Percentiles rank a stretch among this genome's conserved stretches.
Conservation (phyloP, 2,797 vertebrate species). For the Enteromius thamalakanensis region DNA sequence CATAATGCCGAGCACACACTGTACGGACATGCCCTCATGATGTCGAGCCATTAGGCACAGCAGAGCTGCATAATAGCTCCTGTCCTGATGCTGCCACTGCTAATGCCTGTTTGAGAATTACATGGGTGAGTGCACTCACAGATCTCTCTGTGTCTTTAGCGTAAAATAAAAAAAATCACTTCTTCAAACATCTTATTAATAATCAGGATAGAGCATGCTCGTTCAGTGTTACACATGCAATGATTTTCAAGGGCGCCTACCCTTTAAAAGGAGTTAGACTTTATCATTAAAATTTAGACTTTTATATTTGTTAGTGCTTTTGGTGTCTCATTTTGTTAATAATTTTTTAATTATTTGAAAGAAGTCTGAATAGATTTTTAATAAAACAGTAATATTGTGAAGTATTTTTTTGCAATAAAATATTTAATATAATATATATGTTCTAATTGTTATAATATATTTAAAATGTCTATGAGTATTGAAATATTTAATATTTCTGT, state of each 20-base stretch:
- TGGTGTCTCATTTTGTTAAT: background rate
- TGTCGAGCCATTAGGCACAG: constrained; percentile 56
- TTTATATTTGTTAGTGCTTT: background rate
- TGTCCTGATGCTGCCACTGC: constrained; percentile 27
- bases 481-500: too few relatives aligned
- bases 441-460: too few relatives aligned
- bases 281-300: background rate
- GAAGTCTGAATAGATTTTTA: too few relatives aligned
- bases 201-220: background rate
- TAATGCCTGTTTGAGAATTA: constrained; percentile 35
- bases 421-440: too few relatives aligned
- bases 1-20: constrained; percentile 54
- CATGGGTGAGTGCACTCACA: background rate
- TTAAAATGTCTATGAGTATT: too few relatives aligned
- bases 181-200: background rate
- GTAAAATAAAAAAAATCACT: background rate
- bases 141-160: constrained; percentile 13
- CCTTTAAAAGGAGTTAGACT: background rate
- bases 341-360: background rate
- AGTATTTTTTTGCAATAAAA: too few relatives aligned
- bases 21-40: constrained; percentile 52
- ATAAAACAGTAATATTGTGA: background rate
- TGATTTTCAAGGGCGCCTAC: background rate
- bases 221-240: background rate
- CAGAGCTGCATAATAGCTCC: constrained; percentile 45